phyloP scores from a whole-genome alignment of 2,113 vertebrate species.

The Acanthochromis polyacanthus region DNA sequence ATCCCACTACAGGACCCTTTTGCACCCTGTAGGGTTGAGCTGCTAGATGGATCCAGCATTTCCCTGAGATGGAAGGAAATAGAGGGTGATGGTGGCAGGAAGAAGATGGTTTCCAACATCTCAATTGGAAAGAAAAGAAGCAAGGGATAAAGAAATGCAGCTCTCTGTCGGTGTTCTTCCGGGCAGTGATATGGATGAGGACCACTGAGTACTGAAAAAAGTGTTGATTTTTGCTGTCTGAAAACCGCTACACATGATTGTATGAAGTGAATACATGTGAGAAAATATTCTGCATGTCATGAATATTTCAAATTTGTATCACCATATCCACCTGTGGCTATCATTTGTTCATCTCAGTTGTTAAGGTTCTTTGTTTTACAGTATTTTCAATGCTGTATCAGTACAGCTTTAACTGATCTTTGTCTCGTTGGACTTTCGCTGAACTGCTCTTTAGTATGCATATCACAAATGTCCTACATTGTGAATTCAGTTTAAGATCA shows the following conservation, averaged over 20 bases:
- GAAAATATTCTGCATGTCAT: neutral
- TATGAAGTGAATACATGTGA: neutral
- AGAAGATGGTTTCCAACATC: slow-evolving; percentile 53
- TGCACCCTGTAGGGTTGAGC: slow-evolving; percentile 54
- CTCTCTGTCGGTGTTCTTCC: slow-evolving; percentile 34
- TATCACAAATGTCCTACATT: neutral
- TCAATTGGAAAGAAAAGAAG: slow-evolving; percentile 54
- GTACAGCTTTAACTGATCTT: neutral
- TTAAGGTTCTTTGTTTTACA: neutral
- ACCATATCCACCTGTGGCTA: neutral
- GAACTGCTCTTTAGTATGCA: slow-evolving; percentile 2
- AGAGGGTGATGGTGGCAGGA: slow-evolving; percentile 34
- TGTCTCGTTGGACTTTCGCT: neutral
- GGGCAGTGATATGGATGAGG: slow-evolving; percentile 30
- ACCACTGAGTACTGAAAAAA: slow-evolving; percentile 12
- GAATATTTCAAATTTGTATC: neutral
- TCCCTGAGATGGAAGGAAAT: slow-evolving; percentile 52
- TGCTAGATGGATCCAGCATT: slow-evolving; percentile 58
- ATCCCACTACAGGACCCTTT: slow-evolving; percentile 46
- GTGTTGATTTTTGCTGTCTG: slow-evolving; percentile 1
- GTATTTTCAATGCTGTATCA: neutral
- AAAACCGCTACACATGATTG: neutral
- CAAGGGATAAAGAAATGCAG: slow-evolving; percentile 3
- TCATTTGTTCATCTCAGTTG: neutral
- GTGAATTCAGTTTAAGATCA: slow-evolving; percentile 21